phyloP scores from a whole-genome alignment of 2,797 vertebrate species.

The Orestias chungarensis region DNA sequence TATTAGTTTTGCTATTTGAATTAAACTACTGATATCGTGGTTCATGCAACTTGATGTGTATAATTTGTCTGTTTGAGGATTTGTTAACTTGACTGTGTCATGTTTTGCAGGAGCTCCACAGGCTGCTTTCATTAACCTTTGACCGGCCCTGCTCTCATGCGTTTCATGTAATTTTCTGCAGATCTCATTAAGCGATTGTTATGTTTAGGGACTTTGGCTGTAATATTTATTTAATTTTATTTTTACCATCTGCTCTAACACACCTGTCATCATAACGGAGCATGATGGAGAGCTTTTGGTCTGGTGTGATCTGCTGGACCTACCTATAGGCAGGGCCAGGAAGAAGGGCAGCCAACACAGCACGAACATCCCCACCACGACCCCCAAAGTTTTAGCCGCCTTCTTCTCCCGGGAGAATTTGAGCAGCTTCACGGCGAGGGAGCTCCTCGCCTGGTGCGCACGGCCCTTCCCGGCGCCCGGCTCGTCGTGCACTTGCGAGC shows the following conservation, averaged over 20 bases:
- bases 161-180: not conserved
- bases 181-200: conserved; percentile 5
- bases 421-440: conserved; percentile 90
- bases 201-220: conserved; percentile 56
- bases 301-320: conserved; percentile 57
- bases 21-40: not conserved
- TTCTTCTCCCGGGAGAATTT: conserved; percentile 97
- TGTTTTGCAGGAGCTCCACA: not conserved
- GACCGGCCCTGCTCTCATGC: not conserved
- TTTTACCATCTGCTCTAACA: conserved; percentile 58
- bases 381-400: conserved; percentile 93
- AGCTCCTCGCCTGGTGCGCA: conserved; percentile 86
- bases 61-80: not conserved
- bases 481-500: conserved; percentile 86
- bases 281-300: not conserved
- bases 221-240: no score
- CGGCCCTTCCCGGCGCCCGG: conserved; percentile 74
- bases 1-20: not conserved
- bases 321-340: conserved; percentile 91
- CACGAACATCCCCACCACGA: conserved; percentile 95
- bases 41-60: not conserved
- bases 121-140: not conserved
- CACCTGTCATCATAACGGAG: not conserved
- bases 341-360: conserved; percentile 96
- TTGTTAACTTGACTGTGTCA: not conserved